Evolutionary conservation across 2,888 invertebrate genomes (phyloP).

Genomic region (Macropis europaea): DNA sequence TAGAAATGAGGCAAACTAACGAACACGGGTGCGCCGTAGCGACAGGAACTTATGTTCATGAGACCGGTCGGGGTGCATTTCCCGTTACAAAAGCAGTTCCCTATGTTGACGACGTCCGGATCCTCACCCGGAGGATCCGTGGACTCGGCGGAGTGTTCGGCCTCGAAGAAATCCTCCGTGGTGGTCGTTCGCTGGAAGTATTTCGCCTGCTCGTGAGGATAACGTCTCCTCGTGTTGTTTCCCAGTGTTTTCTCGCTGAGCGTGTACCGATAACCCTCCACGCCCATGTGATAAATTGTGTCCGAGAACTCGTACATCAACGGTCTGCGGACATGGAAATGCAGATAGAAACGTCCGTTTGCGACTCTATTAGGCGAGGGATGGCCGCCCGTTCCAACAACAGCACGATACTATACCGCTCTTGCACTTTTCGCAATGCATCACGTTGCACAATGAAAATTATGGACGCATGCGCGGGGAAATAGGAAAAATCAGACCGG

Average conservation of each 20-base stretch:
- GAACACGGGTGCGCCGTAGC: constrained; percentile 90
- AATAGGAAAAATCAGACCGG: too few relatives aligned
- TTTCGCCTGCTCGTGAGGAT: constrained; percentile 75
- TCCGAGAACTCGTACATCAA: constrained; percentile 47
- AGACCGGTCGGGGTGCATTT: constrained; percentile 87
- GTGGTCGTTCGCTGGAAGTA: constrained; percentile 73
- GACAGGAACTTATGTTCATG: constrained; percentile 89
- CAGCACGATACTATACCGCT: too few relatives aligned
- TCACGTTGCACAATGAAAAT: too few relatives aligned
- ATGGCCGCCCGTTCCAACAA: too few relatives aligned
- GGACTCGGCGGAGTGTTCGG: constrained; percentile 59
- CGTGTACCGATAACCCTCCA: constrained; percentile 85
- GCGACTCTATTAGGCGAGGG: too few relatives aligned
- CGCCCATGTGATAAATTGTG: constrained; percentile 80
- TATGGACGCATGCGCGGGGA: too few relatives aligned
- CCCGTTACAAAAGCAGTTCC: constrained; percentile 87
- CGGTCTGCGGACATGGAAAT: constrained; percentile 22
- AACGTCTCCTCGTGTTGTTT: constrained; percentile 71
- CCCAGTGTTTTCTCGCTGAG: constrained; percentile 84
- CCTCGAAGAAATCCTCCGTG: constrained; percentile 74
- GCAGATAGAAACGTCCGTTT: neutral
- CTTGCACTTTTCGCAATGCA: too few relatives aligned
- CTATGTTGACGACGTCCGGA: constrained; percentile 72
- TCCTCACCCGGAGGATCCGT: constrained; percentile 54
- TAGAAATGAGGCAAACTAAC: constrained; percentile 93